Evolutionary conservation across 2,797 vertebrate genomes (phyloP), one percentile per base, ranked within the genome.

Genomic region (Hydrolagus colliei): DNA sequence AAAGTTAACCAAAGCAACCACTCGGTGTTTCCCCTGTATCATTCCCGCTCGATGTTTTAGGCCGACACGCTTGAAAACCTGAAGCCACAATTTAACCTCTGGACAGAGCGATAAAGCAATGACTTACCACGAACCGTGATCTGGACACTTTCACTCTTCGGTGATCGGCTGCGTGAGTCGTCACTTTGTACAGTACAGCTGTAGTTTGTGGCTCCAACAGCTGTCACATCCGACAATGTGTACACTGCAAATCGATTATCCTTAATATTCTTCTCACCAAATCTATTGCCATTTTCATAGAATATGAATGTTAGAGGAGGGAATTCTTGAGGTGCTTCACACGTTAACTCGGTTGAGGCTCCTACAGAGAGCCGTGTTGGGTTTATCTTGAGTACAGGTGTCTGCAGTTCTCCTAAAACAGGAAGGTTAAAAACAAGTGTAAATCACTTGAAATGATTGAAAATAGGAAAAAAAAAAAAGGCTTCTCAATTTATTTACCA

Each of bases 291-390:
- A 18, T 67, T 18, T 80, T 18, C 18, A 9, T 35, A 67, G 78
- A 80, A 80, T 35, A 80, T 67, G 22, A 80, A 80, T 67, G 5
- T 67, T 1, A 80, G 62, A 67, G 78, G 78, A 80, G 59, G 78
- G 32, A 80, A 4, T 80, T 80, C 78, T 32, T 65, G 61, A 80
- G 13, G 14, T 14, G 27, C n/a, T 75, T 75, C 32, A 80, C 78
- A 80, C 6, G 12, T 2, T 63, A 80, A 13, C 13, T 67, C 22
- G 65, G 12, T 63, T 67, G 61, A 63, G 67, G 14, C 16, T 80
- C 78, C 78, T 16, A 32, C 13, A 9, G 13, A 10, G 22, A 80
- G n/a, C 12, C 35, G 1, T 9, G 18, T 32, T 3, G 77, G 59
- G 1, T 80, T n/a, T 32, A 80, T 18, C 0, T 12, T 67, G 61